Evolutionary conservation across 2,113 vertebrate species (phyloP).

Genomic region (Eidolon helvum): DNA sequence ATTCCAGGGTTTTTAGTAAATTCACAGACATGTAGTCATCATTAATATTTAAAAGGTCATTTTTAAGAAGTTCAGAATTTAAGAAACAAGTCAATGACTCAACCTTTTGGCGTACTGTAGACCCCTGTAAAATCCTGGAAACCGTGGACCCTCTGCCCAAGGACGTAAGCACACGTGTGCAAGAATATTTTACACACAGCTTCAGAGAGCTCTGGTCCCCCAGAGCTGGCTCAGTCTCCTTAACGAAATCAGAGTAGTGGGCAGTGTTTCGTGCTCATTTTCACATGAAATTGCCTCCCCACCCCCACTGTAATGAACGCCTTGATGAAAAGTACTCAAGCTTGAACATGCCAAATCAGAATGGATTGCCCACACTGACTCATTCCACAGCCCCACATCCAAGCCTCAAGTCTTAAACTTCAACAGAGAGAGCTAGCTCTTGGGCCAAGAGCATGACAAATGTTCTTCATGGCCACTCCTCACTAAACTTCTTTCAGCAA

Average conservation of each 20-base stretch:
- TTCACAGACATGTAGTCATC: neutral
- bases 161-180: fast-evolving
- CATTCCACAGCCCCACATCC: neutral
- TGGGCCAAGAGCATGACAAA: neutral
- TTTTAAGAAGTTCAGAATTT: neutral
- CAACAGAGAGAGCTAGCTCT: neutral
- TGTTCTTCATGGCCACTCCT: neutral
- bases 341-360: neutral
- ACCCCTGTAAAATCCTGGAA: neutral
- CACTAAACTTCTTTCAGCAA: neutral
- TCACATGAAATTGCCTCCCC: neutral
- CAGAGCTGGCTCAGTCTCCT: neutral
- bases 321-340: neutral
- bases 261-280: neutral
- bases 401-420: neutral
- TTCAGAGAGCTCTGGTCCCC: neutral
- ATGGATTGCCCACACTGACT: neutral
- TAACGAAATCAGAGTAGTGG: neutral
- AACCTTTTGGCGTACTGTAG: fast-evolving
- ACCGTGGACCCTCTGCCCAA: neutral
- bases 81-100: neutral
- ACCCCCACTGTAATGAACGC: neutral
- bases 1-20: neutral
- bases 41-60: neutral
- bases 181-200: neutral